Base-by-base conservation (phyloP, 2,113 vertebrate genomes). In the Saccopteryx bilineata region DNA sequence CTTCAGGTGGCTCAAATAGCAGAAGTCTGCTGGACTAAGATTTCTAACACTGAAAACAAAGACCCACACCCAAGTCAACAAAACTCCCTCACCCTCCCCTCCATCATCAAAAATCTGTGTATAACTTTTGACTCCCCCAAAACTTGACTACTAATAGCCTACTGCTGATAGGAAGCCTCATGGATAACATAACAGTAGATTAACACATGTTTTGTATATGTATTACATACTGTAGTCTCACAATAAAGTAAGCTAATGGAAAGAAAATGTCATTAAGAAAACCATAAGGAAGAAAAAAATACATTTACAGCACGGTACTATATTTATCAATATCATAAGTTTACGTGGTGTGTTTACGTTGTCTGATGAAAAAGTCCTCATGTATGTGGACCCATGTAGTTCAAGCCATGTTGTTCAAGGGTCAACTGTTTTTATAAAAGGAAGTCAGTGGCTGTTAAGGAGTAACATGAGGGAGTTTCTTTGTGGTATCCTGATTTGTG, bases 1-100 rank as follows among this genome's bases (percentile, higher is more conserved):
- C 63, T 75, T 74, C 93, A 81, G 96, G 86, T 71, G 21, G 6
- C 10, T 69, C 46, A 94, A 90, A 56, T 52, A 78, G 78, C 33
- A 33, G 54, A 79, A 90, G 26, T 48, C n/a, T 39, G 33, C 33
- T 71, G 72, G 58, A 28, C 87, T 48, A 7, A 88, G 65, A 89
- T 84, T 76, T 79, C 56, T 84, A 71, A 71, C 24, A 65, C 46
- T 17, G 24, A 75, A 5, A 28, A 75, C 72, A 75, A 75, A 31
- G 24, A 75, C 5, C 71, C 39, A 8, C 15, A 4, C 8, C 24
- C 8, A 12, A 78, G 28, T 23, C 28, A n/a, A 12, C 52, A 56
- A 56, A 21, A 46, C 12, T 18, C 31, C 31, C 31, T 13, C 5
- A 52, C 26, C 31, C 50, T 1, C 56, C 9, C 18, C 31, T 61